Conservation (phyloP, 2,797 vertebrate species). For the Ceryle rudis region DNA sequence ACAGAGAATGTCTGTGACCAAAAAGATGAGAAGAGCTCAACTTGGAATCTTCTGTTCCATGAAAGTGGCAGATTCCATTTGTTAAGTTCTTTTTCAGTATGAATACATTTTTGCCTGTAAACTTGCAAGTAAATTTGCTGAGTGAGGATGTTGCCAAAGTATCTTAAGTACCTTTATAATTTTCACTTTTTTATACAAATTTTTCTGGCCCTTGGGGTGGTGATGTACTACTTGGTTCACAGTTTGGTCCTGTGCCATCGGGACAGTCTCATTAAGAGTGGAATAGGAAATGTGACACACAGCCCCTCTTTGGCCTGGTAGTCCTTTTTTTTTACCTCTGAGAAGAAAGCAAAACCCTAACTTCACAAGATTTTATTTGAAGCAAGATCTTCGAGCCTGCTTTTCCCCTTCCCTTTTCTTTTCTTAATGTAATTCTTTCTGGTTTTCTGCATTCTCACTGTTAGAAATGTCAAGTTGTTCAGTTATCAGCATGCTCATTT, state of each 20-base stretch:
- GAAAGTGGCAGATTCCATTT: background rate
- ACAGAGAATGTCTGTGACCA: background rate
- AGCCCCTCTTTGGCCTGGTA: background rate
- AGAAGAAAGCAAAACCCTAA: background rate
- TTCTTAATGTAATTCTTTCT: conserved; percentile 62
- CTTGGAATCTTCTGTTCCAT: background rate
- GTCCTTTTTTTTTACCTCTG: background rate
- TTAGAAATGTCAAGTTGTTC: conserved; percentile 58
- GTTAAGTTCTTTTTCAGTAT: background rate
- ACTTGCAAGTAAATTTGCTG: background rate
- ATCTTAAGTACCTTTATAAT: background rate
- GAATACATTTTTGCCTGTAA: background rate
- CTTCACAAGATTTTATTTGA: background rate
- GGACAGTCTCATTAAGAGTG: background rate
- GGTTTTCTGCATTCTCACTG: conserved; percentile 55
- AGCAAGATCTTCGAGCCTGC: background rate
- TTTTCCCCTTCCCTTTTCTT: background rate
- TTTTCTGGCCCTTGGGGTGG: background rate
- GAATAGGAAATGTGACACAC: background rate
- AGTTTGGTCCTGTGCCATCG: background rate
- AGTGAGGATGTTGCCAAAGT: background rate
- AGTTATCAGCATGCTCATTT: conserved; percentile 44
- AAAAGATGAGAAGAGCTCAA: background rate
- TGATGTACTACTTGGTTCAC: background rate
- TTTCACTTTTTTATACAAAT: background rate